Percentiles rank a stretch among this genome's conserved stretches.
phyloP scores from a whole-genome alignment of 2,113 vertebrate genomes.

The Diphyllodes magnificus region DNA sequence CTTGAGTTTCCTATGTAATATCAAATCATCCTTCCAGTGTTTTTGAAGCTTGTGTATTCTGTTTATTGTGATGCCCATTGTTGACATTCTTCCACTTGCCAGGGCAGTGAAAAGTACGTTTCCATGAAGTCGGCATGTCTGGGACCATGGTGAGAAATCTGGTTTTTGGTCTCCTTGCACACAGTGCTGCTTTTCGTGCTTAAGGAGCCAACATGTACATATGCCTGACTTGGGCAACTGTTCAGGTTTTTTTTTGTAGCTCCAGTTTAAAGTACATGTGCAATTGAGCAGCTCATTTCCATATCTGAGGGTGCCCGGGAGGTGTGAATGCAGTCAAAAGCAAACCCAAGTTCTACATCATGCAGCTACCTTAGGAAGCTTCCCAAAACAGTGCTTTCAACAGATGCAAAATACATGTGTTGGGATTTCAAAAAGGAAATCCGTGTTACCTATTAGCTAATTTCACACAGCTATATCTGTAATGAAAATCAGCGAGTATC shows the following conservation, averaged over 20 bases:
- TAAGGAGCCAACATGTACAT: fast-evolving
- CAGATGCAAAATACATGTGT: background rate
- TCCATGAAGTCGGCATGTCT: background rate
- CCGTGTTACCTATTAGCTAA: background rate
- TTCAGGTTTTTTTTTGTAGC: background rate
- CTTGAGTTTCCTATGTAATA: background rate
- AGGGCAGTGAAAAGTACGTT: background rate
- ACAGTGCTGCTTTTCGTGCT: fast-evolving
- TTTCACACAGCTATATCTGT: background rate
- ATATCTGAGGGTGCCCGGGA: background rate
- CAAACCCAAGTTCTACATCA: background rate
- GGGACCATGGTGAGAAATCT: background rate
- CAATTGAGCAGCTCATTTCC: background rate
- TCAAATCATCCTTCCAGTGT: background rate
- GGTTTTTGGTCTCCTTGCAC: background rate
- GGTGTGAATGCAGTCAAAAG: background rate
- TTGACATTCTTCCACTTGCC: background rate
- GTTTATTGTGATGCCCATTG: background rate
- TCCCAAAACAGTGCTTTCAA: background rate
- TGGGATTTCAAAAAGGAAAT: background rate
- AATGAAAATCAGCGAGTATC: background rate
- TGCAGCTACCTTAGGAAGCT: background rate
- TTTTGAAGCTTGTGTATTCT: background rate
- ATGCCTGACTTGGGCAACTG: background rate
- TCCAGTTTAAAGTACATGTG: background rate